Evolutionary conservation across 2,888 invertebrate species (phyloP), one percentile per base, ranked within the genome.

Genomic region (Strigamia maritima): DNA sequence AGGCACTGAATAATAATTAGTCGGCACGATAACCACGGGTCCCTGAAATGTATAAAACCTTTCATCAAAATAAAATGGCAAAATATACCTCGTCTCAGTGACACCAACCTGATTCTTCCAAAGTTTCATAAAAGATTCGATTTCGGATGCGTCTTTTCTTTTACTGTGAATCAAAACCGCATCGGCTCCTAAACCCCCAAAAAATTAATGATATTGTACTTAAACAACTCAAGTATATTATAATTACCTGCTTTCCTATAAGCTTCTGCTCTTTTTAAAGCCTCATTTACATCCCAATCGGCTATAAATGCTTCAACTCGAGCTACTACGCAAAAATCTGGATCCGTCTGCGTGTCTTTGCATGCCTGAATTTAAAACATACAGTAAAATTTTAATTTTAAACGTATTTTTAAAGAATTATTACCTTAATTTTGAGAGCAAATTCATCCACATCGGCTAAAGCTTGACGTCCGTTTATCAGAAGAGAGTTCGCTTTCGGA

Each of bases 131-230:
- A 87, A 87, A 2, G 84, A 84, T 80, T 86, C 86, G 80, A 87
- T 87, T 75, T 87, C 86, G 2, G 85, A 84, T 0, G 86, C 84
- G 81, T 87, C 86, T 76, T 84, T 83, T 81, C 85, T 85, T 81
- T 86, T 87, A 81, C 87, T 87, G 82, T 87, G 87, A 83, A 87
- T 87, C 24, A 87, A 82, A 79, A 87, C 85, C 26, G 87, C 87
- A 82, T 87, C 87, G 49, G 87, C 87, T 44, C 87, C 85, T n/a
- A n/a, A n/a, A n/a, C n/a, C n/a, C n/a, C n/a, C n/a, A n/a, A 75
- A 12, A 75, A 75, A n/a, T 75, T 7, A 26, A 75, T 35, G 7
- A 16, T 2, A 35, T n/a, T 4, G n/a, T 3, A n/a, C n/a, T n/a
- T n/a, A 24, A 65, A 24, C 22, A 75, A 3, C 8, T 75, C 0